A percentile compares a stretch with the other conserved stretches of the same genome.
Evolutionary conservation across 2,113 vertebrate genomes (phyloP).

Genomic region (Octodon degus): DNA sequence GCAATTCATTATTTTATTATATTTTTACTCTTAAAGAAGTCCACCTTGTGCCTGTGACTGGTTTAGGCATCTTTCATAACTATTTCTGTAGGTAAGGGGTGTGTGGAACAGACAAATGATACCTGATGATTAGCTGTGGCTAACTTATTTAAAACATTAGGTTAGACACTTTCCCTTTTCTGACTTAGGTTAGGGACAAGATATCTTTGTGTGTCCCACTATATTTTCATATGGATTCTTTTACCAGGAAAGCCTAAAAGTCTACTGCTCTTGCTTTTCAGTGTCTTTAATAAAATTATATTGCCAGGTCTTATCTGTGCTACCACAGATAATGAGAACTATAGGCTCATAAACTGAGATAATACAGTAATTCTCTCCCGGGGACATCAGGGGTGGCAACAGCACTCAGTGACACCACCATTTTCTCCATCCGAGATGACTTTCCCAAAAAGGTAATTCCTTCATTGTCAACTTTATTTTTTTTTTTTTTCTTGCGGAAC

Average conservation of each 20-base stretch:
- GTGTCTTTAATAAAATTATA: conserved; percentile 29
- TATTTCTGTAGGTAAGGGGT: neutral
- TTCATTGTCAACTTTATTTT: neutral
- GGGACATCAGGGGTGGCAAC: neutral
- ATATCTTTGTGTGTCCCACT: neutral
- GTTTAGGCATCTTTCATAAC: neutral
- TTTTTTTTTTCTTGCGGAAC: too few species aligned
- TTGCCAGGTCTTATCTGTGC: neutral
- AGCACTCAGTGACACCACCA: neutral
- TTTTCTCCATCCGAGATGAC: neutral
- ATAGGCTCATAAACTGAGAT: neutral
- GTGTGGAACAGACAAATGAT: neutral
- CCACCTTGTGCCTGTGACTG: neutral
- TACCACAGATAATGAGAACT: conserved; percentile 9
- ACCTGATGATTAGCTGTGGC: neutral
- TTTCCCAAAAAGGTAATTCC: neutral
- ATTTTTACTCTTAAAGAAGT: conserved; percentile 13
- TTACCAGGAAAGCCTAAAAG: neutral
- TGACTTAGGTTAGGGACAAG: neutral
- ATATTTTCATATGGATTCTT: too few species aligned
- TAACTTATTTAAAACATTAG: conserved; percentile 30
- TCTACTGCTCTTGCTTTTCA: conserved; percentile 13
- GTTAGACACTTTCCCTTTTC: neutral
- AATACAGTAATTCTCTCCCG: neutral
- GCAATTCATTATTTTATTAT: neutral